Conservation (phyloP, 2,888 invertebrate species). For the Ctena decussata region DNA sequence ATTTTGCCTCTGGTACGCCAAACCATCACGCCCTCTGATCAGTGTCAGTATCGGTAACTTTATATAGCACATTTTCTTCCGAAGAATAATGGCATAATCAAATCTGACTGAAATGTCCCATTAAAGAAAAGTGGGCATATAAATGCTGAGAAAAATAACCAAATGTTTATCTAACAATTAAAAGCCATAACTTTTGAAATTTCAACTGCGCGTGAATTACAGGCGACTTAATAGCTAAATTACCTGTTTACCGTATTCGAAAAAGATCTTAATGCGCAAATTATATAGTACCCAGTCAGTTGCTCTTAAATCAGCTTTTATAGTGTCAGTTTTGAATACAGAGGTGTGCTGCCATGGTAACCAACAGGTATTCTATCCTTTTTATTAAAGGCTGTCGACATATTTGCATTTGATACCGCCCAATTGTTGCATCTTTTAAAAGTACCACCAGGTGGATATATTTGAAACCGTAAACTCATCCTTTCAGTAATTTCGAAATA, state of each 20-base stretch:
- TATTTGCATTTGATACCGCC: constrained; percentile 6
- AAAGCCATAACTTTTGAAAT: background rate
- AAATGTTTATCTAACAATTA: too few species aligned
- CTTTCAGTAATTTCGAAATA: too few species aligned
- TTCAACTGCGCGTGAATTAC: too few species aligned
- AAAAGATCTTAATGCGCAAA: background rate
- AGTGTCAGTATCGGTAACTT: too few species aligned
- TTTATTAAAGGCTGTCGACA: constrained; percentile 15
- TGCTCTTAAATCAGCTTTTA: constrained; percentile 8
- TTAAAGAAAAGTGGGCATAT: too few species aligned
- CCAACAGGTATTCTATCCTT: background rate
- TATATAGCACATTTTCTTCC: too few species aligned
- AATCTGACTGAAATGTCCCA: too few species aligned
- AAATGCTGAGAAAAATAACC: too few species aligned
- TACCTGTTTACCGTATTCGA: background rate
- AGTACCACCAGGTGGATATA: background rate
- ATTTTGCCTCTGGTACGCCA: too few species aligned
- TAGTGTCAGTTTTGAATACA: constrained; percentile 5
- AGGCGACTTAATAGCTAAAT: background rate
- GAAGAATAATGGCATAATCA: too few species aligned
- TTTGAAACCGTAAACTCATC: background rate
- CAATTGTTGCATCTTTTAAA: background rate
- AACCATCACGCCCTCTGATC: too few species aligned
- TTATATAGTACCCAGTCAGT: background rate
- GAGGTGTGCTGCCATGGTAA: constrained; percentile 7